Evolutionary conservation across 1,140 invertebrate genomes (phyloP).

Genomic region (Hormaphis cornu): DNA sequence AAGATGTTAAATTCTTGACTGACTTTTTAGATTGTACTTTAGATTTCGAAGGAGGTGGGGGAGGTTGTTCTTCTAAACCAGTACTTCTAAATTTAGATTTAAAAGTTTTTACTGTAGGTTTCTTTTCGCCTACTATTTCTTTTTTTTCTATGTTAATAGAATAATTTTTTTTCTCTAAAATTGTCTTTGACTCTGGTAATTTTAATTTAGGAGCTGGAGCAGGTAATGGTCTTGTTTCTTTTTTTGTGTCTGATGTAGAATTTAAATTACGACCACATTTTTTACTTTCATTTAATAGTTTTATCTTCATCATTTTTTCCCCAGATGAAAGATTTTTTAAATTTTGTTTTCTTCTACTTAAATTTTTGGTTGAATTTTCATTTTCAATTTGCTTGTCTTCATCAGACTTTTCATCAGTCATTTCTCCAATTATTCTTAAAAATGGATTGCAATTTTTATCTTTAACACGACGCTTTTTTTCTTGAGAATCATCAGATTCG

Average conservation of each 20-base stretch:
- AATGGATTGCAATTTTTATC: conserved; percentile 53
- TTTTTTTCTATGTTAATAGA: conserved; percentile 23
- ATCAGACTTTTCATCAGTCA: conserved; percentile 21
- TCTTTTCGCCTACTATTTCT: conserved; percentile 16
- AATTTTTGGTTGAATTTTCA: not conserved
- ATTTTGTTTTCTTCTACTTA: conserved; percentile 19
- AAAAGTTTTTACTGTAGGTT: conserved; percentile 73
- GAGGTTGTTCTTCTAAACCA: conserved; percentile 70
- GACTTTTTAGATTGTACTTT: conserved; percentile 12
- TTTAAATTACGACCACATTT: not conserved
- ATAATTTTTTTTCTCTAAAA: conserved; percentile 29
- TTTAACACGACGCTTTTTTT: conserved; percentile 58
- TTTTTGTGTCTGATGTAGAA: not conserved
- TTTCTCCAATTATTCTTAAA: conserved; percentile 50
- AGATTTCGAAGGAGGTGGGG: conserved; percentile 54
- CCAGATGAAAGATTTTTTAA: conserved; percentile 9
- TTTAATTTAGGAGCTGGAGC: conserved; percentile 1
- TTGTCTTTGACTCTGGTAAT: conserved; percentile 20
- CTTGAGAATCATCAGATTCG: conserved; percentile 43
- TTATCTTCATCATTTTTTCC: conserved; percentile 6
- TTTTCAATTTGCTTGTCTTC: conserved; percentile 17
- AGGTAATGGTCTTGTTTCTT: conserved; percentile 20
- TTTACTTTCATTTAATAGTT: conserved; percentile 1
- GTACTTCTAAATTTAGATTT: conserved; percentile 79
- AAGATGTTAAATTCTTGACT: not conserved